phyloP scores from a whole-genome alignment of 92 coral and sea anemone species.

The Scolanthus callimorphus region DNA sequence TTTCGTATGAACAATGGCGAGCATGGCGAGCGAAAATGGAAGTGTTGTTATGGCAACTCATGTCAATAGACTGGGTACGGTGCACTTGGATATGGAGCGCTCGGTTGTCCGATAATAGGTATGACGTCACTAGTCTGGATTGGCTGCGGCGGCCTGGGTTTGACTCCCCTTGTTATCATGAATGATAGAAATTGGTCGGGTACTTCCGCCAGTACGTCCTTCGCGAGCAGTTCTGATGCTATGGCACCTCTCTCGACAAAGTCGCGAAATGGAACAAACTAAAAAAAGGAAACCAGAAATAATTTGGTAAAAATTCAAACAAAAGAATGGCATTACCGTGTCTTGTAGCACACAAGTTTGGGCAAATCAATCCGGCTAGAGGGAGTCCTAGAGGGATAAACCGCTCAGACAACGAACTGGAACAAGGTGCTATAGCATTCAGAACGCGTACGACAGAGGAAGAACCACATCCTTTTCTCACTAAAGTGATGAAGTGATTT shows the following conservation, averaged over 20 bases:
- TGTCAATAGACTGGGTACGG: conserved; percentile 17
- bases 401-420: no score
- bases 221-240: conserved; percentile 69
- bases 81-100: conserved; percentile 38
- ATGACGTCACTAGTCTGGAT: conserved; percentile 39
- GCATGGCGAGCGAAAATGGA: no score
- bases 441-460: no score
- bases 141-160: conserved; percentile 56
- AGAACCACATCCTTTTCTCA: no score
- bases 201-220: conserved; percentile 83
- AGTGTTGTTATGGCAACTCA: neutral
- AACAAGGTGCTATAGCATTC: no score
- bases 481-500: no score
- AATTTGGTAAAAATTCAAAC: no score
- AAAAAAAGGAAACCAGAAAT: conserved; percentile 23
- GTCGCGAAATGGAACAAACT: conserved; percentile 99
- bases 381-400: no score
- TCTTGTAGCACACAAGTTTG: no score
- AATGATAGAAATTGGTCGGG: conserved; percentile 70
- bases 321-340: no score
- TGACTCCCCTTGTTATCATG: conserved; percentile 44
- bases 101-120: conserved; percentile 38
- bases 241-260: conserved; percentile 63
- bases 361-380: neutral
- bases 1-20: no score